Percentiles rank a stretch among this genome's conserved stretches.
Evolutionary conservation across 2,797 vertebrate species (phyloP).

Genomic region (Leucoraja ocellata): DNA sequence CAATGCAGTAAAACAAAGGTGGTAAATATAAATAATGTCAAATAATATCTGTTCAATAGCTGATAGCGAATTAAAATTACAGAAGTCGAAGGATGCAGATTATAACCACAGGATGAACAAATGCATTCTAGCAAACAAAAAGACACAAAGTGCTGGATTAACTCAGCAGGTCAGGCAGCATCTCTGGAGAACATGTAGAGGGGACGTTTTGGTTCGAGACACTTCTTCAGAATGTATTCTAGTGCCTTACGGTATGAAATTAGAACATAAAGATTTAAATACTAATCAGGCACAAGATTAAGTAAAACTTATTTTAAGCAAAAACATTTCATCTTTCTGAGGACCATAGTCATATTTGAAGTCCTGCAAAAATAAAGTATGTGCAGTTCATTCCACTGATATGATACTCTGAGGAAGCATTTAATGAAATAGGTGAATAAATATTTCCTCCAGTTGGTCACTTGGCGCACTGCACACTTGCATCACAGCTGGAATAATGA

Average conservation of each 20-base stretch:
- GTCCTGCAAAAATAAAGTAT: neutral
- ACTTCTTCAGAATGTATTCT: neutral
- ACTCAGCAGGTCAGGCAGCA: too few species aligned
- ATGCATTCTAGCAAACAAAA: neutral
- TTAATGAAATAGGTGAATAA: neutral
- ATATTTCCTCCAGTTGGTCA: neutral
- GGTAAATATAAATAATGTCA: neutral
- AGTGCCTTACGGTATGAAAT: neutral
- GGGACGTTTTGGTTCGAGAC: too few species aligned
- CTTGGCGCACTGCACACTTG: neutral
- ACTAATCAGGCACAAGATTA: neutral
- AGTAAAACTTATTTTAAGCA: neutral
- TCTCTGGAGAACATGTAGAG: too few species aligned
- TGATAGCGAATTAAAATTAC: neutral
- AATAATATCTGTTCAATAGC: neutral
- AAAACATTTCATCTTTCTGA: neutral
- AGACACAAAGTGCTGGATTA: too few species aligned
- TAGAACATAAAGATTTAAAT: neutral
- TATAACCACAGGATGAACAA: neutral
- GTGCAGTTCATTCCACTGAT: neutral
- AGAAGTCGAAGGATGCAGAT: neutral
- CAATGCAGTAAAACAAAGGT: neutral
- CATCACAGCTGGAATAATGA: neutral
- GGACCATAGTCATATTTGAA: neutral
- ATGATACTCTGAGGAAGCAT: too few species aligned